Percentiles rank a stretch among this genome's conserved stretches.
Evolutionary conservation across 1,140 invertebrate species (phyloP).

Genomic region (Helicoverpa zea): DNA sequence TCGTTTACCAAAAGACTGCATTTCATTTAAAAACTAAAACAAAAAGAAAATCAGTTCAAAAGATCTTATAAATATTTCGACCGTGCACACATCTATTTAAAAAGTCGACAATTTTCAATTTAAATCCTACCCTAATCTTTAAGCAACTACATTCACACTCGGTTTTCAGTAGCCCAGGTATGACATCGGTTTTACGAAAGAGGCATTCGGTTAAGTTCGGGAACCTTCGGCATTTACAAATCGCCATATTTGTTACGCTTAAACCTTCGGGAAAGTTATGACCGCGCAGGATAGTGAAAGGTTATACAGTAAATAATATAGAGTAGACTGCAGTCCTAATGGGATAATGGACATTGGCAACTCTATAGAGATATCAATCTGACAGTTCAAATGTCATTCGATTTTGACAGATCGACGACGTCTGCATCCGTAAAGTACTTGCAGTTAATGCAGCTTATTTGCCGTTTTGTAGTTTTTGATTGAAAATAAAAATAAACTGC

Average conservation of each 20-base stretch:
- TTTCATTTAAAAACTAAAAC: too few relatives aligned
- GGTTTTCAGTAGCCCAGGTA: background rate
- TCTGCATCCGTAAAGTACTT: background rate
- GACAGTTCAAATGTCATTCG: background rate
- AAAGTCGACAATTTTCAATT: background rate
- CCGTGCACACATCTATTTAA: too few relatives aligned
- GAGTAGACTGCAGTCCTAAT: background rate
- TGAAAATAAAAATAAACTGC: too few relatives aligned
- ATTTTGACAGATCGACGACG: background rate
- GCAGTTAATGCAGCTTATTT: background rate
- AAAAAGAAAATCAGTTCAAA: too few relatives aligned
- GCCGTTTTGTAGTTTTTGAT: too few relatives aligned
- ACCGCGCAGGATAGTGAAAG: background rate
- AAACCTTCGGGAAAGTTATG: background rate
- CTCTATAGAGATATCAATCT: conserved; percentile 1
- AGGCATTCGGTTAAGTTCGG: background rate
- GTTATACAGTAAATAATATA: background rate
- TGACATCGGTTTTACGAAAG: background rate
- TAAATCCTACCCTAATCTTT: background rate
- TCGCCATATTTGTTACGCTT: background rate
- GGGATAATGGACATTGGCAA: too few relatives aligned
- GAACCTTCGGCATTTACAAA: background rate
- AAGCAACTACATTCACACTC: too few relatives aligned
- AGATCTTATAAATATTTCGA: too few relatives aligned
- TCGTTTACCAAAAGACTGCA: too few relatives aligned